Base-by-base conservation (phyloP, 92 coral and sea anemone species). In the Zoanthus solanderi region DNA sequence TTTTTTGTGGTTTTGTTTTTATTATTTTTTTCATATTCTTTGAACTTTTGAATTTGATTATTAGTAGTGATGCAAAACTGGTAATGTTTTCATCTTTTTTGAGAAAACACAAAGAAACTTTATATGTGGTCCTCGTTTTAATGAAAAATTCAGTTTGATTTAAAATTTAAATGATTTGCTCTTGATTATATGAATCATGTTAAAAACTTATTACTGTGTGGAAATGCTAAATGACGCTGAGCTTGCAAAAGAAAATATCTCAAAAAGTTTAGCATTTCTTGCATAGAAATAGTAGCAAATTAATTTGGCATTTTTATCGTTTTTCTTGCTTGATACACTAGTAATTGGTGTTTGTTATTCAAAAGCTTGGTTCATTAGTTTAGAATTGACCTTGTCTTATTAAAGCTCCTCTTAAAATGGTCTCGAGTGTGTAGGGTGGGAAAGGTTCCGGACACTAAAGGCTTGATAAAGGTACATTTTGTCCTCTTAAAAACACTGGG, bases 391-490 rank as follows among this genome's bases (percentile, higher is more conserved):
- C 46, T 1, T 65, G 58, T 65, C 66, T 47, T 18, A 81, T 81
- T 81, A 81, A 81, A 81, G 85, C 11, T 81, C 75, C 74, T 17
- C 58, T 45, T 61, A 81, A 23, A 63, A 81, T 81, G 23, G 85
- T 81, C 85, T 81, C 75, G 4, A 69, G 85, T 81, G 29, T 81
- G 11, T 81, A 81, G 57, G 45, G 47, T 81, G 85, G 85, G 85
- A 81, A 58, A 34, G 42, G 42, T 34, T 34, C 42, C 3, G 42
- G 42, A 1, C 42, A 34, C 42, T 34, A 34, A 34, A 34, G 2
- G 42, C 42, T 34, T 34, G 23, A 34, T 34, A 3, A 34, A 34
- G 42, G 42, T 34, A 3, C 3, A 34, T 1, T 3, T 34, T 1
- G 42, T 34, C 2, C 42, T 34, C 42, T 34, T 34, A 34, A 34